A percentile compares a stretch with the other conserved stretches of the same genome.
phyloP scores from a whole-genome alignment of 2,888 invertebrate species.

The Terebella lapidaria region DNA sequence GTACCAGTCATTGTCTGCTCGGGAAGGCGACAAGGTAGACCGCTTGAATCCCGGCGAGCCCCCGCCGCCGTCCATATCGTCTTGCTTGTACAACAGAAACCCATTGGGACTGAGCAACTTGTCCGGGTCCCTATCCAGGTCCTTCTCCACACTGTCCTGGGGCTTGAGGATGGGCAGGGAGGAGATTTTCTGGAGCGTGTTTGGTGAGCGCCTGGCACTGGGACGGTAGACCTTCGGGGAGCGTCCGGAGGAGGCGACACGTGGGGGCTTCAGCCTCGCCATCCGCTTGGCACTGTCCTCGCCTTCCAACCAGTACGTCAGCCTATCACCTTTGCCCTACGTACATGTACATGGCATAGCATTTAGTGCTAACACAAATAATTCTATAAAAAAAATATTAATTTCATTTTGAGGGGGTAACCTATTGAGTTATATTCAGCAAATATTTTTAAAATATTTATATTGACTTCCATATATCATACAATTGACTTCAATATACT shows the following conservation, averaged over 20 bases:
- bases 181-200: slow-evolving; percentile 8
- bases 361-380: too few relatives aligned
- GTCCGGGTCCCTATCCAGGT: neutral
- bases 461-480: too few relatives aligned
- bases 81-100: neutral
- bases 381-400: too few relatives aligned
- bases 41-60: neutral
- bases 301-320: slow-evolving; percentile 23
- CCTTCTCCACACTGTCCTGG: neutral
- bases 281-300: slow-evolving; percentile 16
- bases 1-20: neutral
- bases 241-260: neutral
- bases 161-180: slow-evolving; percentile 5
- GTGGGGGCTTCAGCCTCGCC: neutral
- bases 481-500: too few relatives aligned
- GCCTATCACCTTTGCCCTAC: slow-evolving; percentile 24
- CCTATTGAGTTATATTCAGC: too few relatives aligned
- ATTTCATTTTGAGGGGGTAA: too few relatives aligned
- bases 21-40: neutral
- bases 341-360: too few relatives aligned
- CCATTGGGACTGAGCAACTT: neutral
- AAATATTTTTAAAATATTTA: too few relatives aligned
- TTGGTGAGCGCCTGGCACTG: neutral
- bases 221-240: neutral
- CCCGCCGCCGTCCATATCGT: neutral